Evolutionary conservation across 2,113 vertebrate species (phyloP).

Genomic region (Entomyzon cyanotis): DNA sequence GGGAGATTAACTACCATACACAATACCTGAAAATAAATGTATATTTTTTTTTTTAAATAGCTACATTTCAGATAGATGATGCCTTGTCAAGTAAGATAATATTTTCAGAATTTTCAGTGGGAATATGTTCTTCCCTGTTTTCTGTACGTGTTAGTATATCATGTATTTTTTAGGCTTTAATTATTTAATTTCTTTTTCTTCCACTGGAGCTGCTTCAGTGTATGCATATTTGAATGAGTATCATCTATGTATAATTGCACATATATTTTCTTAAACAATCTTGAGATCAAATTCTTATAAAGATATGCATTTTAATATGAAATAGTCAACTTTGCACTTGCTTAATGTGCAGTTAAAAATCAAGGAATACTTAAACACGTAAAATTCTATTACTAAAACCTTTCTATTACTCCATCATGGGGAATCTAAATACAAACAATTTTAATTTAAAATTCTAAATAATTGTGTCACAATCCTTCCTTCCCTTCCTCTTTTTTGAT

Average conservation of each 20-base stretch:
- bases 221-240: accelerated
- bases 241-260: neutral
- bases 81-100: neutral
- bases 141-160: neutral
- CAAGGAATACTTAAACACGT: neutral
- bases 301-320: neutral
- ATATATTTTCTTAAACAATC: neutral
- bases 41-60: neutral
- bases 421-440: neutral
- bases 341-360: neutral
- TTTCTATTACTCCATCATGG: neutral
- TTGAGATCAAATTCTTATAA: neutral
- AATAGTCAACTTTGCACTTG: neutral
- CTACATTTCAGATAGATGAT: neutral
- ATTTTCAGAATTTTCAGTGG: neutral
- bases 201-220: neutral
- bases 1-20: neutral
- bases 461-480: neutral
- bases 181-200: neutral
- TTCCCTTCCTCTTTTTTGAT: neutral
- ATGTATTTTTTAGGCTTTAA: neutral
- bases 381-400: neutral
- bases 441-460: neutral
- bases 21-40: neutral
- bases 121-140: neutral